These are phyloP conservation scores for Sarotherodon lohbergeri DNA, from an alignment of 2,113 vertebrate species.

Conservation along the genomic window DNA sequence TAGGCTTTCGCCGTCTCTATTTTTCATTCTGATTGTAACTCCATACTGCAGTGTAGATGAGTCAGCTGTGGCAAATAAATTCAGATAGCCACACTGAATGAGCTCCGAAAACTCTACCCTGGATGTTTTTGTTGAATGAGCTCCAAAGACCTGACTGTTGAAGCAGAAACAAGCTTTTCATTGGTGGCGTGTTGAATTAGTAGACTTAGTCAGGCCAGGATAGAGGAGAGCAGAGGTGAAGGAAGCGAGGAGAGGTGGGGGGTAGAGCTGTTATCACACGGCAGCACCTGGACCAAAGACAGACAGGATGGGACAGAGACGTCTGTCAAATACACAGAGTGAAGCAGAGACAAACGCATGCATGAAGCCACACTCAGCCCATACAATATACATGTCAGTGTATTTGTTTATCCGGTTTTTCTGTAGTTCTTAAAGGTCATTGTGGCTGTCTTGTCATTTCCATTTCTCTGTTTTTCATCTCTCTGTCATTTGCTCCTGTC, in stretches of 20 bases:
- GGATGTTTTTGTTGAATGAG: conserved; percentile 50
- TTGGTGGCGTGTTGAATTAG: conserved; percentile 38
- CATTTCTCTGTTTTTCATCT: conserved; percentile 40
- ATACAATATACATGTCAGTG: not conserved
- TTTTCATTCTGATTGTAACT: conserved; percentile 46
- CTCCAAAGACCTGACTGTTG: conserved; percentile 52
- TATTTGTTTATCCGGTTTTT: conserved; percentile 56
- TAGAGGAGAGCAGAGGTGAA: not conserved
- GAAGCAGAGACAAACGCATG: not conserved
- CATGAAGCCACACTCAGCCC: not conserved
- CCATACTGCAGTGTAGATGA: conserved; percentile 29
- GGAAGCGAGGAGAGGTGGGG: not conserved
- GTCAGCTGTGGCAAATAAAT: conserved; percentile 47
- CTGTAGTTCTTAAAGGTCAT: conserved; percentile 58
- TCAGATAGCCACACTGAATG: conserved; percentile 20
- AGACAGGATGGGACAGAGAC: conserved; percentile 41
- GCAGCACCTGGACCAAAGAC: conserved; percentile 58
- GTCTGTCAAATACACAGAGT: conserved; percentile 35
- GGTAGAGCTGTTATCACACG: conserved; percentile 55
- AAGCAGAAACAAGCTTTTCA: conserved; percentile 35
- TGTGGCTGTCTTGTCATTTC: conserved; percentile 25
- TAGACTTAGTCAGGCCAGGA: conserved; percentile 24
- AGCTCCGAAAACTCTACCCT: conserved; percentile 31
- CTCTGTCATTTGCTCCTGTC: not conserved
- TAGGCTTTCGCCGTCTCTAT: conserved; percentile 10